Conservation (phyloP, 2,888 invertebrate genomes). For the Nomada goodeniana region DNA sequence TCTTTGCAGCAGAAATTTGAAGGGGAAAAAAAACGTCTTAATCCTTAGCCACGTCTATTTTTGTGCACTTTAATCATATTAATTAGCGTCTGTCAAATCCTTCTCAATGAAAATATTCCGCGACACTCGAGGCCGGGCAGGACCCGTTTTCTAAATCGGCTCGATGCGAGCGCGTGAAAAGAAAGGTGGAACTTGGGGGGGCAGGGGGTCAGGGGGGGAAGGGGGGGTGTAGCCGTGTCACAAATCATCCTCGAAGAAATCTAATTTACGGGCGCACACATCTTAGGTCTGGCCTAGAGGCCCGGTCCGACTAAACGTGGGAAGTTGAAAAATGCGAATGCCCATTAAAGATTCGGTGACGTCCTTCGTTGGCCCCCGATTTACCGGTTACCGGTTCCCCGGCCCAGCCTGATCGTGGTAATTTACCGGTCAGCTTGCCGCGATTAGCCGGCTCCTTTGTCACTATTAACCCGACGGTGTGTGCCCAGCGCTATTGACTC, state of each 20-base stretch:
- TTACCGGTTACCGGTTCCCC: constrained; percentile 66
- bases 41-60: neutral
- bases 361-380: constrained; percentile 66
- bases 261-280: constrained; percentile 78
- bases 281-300: constrained; percentile 69
- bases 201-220: neutral
- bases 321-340: constrained; percentile 77
- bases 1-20: neutral
- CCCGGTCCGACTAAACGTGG: constrained; percentile 64
- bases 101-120: constrained; percentile 6
- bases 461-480: constrained; percentile 46
- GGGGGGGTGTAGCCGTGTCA: constrained; percentile 23
- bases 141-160: constrained; percentile 38
- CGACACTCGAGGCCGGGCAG: neutral
- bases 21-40: neutral
- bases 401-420: constrained; percentile 54
- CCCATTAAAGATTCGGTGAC: constrained; percentile 73
- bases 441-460: constrained; percentile 67
- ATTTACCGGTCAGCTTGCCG: constrained; percentile 67
- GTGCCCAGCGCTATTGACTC: constrained; percentile 36
- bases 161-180: constrained; percentile 2
- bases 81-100: neutral
- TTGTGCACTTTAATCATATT: neutral
- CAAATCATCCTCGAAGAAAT: constrained; percentile 77
- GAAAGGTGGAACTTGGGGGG: neutral